Evolutionary conservation across 1,140 invertebrate species (phyloP).

Genomic region (Ostrea denselamellosa): DNA sequence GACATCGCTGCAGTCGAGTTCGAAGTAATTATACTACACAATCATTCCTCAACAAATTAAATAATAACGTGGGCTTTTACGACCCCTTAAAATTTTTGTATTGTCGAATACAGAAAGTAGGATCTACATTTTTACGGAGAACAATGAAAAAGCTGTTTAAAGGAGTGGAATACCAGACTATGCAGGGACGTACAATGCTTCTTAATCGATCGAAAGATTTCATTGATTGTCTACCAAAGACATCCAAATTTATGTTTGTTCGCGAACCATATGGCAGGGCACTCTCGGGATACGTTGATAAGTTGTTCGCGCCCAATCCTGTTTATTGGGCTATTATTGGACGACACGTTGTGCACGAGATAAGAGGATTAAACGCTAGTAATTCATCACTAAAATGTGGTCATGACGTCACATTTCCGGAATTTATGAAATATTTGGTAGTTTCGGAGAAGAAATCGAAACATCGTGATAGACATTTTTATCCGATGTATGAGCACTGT

Average conservation of each 20-base stretch:
- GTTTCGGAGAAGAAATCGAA: slow-evolving; percentile 24
- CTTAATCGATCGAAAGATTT: slow-evolving; percentile 16
- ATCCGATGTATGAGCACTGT: slow-evolving; percentile 58
- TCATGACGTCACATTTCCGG: slow-evolving; percentile 58
- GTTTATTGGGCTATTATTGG: slow-evolving; percentile 52
- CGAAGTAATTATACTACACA: neutral
- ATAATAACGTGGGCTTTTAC: slow-evolving; percentile 36
- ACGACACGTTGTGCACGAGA: neutral
- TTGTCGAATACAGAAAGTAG: slow-evolving; percentile 58
- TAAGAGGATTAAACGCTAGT: slow-evolving; percentile 15
- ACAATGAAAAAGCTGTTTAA: slow-evolving; percentile 30
- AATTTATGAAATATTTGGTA: slow-evolving; percentile 64
- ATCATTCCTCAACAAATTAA: neutral
- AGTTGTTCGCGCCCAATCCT: slow-evolving; percentile 54
- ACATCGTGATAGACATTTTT: slow-evolving; percentile 57
- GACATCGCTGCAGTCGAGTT: neutral
- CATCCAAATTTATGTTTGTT: slow-evolving; percentile 58
- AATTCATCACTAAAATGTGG: slow-evolving; percentile 47
- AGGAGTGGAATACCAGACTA: neutral
- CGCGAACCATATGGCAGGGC: slow-evolving; percentile 57
- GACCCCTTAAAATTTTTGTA: slow-evolving; percentile 44
- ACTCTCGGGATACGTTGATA: slow-evolving; percentile 60
- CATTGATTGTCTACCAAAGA: neutral
- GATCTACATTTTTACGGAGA: slow-evolving; percentile 51
- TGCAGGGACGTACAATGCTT: neutral